A percentile compares a stretch with the other conserved stretches of the same genome.
These are phyloP conservation scores for Anarrhichthys ocellatus DNA, from an alignment of 2,113 vertebrate genomes.

Conservation along the genomic window DNA sequence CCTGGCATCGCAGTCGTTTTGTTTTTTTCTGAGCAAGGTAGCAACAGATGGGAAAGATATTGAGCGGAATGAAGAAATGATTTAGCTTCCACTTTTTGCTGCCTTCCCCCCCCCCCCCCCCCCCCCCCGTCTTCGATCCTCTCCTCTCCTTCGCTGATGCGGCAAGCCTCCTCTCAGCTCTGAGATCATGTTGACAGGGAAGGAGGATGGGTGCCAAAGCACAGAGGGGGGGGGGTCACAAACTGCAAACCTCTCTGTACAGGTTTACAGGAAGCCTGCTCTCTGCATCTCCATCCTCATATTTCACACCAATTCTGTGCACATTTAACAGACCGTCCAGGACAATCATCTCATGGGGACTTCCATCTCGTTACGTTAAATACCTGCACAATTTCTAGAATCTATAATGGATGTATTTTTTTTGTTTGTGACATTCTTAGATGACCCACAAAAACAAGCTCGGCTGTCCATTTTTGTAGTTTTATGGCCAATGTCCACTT, in stretches of 20 bases:
- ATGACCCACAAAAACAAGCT: conserved; percentile 5
- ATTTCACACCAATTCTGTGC: background rate
- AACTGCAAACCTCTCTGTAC: background rate
- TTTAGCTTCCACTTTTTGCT: background rate
- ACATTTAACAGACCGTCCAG: conserved; percentile 16
- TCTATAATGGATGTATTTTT: background rate
- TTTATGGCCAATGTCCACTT: conserved; percentile 7
- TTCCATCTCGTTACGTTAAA: conserved; percentile 35
- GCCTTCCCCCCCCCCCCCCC: background rate
- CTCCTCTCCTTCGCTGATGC: conserved; percentile 62
- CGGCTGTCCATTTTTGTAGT: background rate
- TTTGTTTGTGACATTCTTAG: background rate
- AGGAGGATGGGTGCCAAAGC: conserved; percentile 6
- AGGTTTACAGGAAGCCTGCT: background rate
- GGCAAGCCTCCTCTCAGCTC: conserved; percentile 47
- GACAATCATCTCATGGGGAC: conserved; percentile 13
- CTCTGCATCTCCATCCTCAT: conserved; percentile 22
- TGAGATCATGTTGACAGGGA: conserved; percentile 2
- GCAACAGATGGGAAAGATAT: background rate
- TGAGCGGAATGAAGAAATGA: background rate
- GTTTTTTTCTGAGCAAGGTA: background rate
- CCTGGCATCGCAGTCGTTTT: background rate
- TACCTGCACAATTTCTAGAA: background rate
- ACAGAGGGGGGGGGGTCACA: background rate
- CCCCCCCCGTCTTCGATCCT: background rate